Conservation (phyloP, 2,888 invertebrate genomes). For the Holacanthella duospinosa region DNA sequence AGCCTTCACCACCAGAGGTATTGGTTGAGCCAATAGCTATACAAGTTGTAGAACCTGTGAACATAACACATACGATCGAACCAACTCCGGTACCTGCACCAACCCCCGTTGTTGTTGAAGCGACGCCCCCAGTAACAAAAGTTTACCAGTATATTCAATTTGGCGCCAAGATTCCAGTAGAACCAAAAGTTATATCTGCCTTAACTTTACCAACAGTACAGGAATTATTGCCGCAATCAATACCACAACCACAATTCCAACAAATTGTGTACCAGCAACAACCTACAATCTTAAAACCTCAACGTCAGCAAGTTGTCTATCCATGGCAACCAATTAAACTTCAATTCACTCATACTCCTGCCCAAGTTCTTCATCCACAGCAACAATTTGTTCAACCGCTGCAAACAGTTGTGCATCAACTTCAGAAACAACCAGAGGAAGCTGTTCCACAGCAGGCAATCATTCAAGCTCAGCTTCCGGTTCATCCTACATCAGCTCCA, state of each 20-base stretch:
- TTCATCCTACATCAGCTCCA: conserved; percentile 9
- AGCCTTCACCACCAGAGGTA: background rate
- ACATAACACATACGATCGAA: too few species aligned
- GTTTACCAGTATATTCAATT: background rate
- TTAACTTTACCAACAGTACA: background rate
- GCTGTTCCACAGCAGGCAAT: background rate
- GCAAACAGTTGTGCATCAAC: background rate
- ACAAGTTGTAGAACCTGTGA: too few species aligned
- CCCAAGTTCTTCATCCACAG: conserved; percentile 7
- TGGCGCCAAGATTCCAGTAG: background rate
- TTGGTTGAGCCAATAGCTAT: background rate
- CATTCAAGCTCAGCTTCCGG: conserved; percentile 10
- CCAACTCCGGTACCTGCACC: too few species aligned
- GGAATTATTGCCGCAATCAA: background rate
- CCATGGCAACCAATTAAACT: background rate
- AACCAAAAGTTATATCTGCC: too few species aligned
- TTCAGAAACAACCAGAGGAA: background rate
- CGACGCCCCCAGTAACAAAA: background rate
- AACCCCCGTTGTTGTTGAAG: background rate
- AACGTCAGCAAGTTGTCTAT: background rate
- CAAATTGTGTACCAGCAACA: background rate
- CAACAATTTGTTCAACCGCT: conserved; percentile 2
- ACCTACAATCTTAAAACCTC: background rate
- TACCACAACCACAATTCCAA: background rate
- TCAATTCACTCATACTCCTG: background rate